Base-by-base conservation (phyloP, 2,797 vertebrate species). In the Rhabdophis nuchalis region DNA sequence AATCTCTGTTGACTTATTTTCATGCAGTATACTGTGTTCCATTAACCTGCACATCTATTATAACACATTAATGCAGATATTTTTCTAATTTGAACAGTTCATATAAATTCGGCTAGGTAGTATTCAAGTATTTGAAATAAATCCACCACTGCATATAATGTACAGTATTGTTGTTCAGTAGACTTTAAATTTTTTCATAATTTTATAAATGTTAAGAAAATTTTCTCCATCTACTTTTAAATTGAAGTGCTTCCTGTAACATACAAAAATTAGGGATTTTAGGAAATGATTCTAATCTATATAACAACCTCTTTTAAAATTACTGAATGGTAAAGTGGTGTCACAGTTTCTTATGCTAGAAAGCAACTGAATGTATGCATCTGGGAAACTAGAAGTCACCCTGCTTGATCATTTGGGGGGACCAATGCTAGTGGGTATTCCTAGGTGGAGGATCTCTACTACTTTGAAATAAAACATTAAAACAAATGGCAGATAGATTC, bases 241-340 rank as follows among this genome's bases (percentile, higher is more conserved):
- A 89, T 46, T 68, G 57, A 92, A 89, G n/a, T 64, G 32, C 58
- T 61, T 56, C n/a, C 4, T 20, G 68, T 86, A 41, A 36, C 64
- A 60, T 89, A 86, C 50, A 89, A 92, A 68, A 29, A 92, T 57
- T 14, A 56, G 72, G 58, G 72, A 89, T 57, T 32, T 36, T 61
- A 68, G 57, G 89, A 88, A 82, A 58, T 41, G 36, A 86, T 68
- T 89, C 58, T 52, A 56, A 86, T 89, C 23, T 36, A 86, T 89
- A 85, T 92, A 89, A 92, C 1, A 92, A 92, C 88, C 86, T 82
- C 88, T 86, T 82, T 89, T 89, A 89, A 89, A 89, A 92, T 56
- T 86, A 92, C 88, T 52, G 46, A n/a, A 46, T 18, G 29, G 64
- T 53, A 54, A 85, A 92, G 50, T 64, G 32, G 36, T 72, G 57